Base-by-base conservation (phyloP, 2,113 vertebrate genomes). In the Eubucco bourcierii region DNA sequence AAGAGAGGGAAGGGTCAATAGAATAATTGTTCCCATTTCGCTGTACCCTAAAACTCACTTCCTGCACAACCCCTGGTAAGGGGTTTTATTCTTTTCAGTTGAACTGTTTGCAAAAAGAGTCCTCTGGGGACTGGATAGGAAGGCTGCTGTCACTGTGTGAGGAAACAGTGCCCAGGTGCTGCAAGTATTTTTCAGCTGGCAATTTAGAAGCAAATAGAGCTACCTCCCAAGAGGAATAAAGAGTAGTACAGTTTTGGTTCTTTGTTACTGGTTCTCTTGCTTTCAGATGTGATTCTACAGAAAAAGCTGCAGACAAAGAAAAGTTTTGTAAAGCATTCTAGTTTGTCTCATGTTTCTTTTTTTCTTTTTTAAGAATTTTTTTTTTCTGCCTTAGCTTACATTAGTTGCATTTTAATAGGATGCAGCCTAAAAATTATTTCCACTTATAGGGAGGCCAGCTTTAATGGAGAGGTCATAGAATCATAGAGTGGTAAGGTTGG, bases 1-100 rank as follows among this genome's bases (percentile, higher is more conserved):
- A 2, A 0, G 8, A 1, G 12, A 17, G n/a, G 15, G 41, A 21
- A 68, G 1, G 12, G 7, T 15, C 44, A 15, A 25, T 25, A 65
- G 16, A 39, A 56, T 8, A 33, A 67, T 39, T 61, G 19, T 12
- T 60, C 9, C 29, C 1, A 0, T 63, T 87, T 37, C 14, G 31
- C 13, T 23, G 6, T 55, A 59, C 33, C 81, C 24, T 52, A 79
- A 25, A 77, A 12, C 20, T 28, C 1, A 17, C 44, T 44, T 44
- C 44, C 41, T 37, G 15, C 44, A 12, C 15, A 44, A 17, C 33
- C 13, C 25, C 21, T 41, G 16, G 6, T 52, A 83, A 61, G 18
- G 27, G 2, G 0, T 39, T 19, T 73, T 53, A 52, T 52, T 52
- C 20, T 39, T 81, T 86, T 67, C 7, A 29, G 8, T 59, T 37